These are phyloP conservation scores for Sthenelais limicola DNA, from an alignment of 2,888 invertebrate genomes.

Conservation along the genomic window DNA sequence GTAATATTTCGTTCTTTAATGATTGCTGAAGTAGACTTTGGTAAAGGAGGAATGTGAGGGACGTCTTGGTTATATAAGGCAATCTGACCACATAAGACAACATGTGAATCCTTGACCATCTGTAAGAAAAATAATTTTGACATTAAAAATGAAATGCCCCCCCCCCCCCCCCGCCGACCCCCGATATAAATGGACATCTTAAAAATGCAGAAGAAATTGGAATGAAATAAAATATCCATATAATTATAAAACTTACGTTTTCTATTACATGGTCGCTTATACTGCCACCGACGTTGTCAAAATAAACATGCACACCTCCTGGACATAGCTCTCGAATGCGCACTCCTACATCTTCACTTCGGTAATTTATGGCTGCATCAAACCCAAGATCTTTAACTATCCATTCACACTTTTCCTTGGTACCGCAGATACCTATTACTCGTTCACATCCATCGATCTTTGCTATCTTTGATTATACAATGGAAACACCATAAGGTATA, in stretches of 20 bases:
- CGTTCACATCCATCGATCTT: slow-evolving; percentile 61
- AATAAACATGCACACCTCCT: slow-evolving; percentile 70
- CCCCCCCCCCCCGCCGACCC: too few relatives aligned
- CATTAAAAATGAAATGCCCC: too few relatives aligned
- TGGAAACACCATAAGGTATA: too few relatives aligned
- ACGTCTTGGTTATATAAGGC: slow-evolving; percentile 71
- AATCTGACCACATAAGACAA: slow-evolving; percentile 73
- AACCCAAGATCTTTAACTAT: slow-evolving; percentile 67
- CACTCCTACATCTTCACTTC: slow-evolving; percentile 61
- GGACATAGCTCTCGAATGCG: slow-evolving; percentile 64
- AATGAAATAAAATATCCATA: neutral
- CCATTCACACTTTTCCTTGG: slow-evolving; percentile 66
- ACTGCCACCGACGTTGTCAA: slow-evolving; percentile 73
- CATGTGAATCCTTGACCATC: slow-evolving; percentile 68
- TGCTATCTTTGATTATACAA: slow-evolving; percentile 64
- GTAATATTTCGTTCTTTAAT: slow-evolving; percentile 61
- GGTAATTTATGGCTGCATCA: slow-evolving; percentile 71
- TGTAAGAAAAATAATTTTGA: slow-evolving; percentile 50
- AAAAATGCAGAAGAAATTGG: neutral
- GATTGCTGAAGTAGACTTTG: slow-evolving; percentile 57
- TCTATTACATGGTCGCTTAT: slow-evolving; percentile 70
- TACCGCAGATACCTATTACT: slow-evolving; percentile 72
- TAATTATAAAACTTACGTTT: slow-evolving; percentile 59
- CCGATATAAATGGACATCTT: too few relatives aligned
- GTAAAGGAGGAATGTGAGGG: slow-evolving; percentile 71